Conservation (phyloP, 2,888 invertebrate species). For the Nephrotoma flavescens region DNA sequence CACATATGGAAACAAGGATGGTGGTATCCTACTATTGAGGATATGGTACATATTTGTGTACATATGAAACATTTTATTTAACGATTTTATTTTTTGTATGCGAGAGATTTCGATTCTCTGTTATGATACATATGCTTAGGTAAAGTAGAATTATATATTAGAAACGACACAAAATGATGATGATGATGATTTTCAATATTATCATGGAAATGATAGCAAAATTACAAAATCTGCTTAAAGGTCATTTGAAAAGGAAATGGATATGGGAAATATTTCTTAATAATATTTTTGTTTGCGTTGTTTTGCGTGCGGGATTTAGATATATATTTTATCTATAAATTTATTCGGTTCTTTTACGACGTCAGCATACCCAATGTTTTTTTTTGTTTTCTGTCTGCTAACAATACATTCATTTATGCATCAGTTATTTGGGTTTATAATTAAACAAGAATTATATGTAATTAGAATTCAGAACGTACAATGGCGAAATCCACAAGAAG, state of each 20-base stretch:
- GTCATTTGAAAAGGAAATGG: neutral
- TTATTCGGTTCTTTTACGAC: neutral
- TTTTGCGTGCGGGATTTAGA: neutral
- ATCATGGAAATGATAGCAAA: neutral
- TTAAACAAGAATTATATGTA: neutral
- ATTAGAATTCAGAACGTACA: neutral
- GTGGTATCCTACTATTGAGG: too few relatives aligned
- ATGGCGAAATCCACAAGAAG: neutral
- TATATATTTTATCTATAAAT: neutral
- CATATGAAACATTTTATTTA: neutral
- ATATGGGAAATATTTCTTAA: neutral
- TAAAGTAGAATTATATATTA: neutral
- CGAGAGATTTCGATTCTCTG: neutral
- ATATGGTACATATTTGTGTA: neutral
- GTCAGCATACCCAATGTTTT: neutral
- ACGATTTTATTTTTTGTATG: neutral
- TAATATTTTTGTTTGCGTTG: neutral
- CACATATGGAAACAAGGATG: too few relatives aligned
- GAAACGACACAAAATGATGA: neutral
- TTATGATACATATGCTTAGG: neutral
- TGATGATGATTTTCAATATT: neutral
- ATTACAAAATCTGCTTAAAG: neutral
- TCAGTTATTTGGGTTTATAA: neutral
- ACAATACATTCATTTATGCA: neutral
- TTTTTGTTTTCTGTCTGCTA: neutral